These are phyloP conservation scores for Digitonthophagus gazella DNA, from an alignment of 2,888 invertebrate species.

Conservation along the genomic window DNA sequence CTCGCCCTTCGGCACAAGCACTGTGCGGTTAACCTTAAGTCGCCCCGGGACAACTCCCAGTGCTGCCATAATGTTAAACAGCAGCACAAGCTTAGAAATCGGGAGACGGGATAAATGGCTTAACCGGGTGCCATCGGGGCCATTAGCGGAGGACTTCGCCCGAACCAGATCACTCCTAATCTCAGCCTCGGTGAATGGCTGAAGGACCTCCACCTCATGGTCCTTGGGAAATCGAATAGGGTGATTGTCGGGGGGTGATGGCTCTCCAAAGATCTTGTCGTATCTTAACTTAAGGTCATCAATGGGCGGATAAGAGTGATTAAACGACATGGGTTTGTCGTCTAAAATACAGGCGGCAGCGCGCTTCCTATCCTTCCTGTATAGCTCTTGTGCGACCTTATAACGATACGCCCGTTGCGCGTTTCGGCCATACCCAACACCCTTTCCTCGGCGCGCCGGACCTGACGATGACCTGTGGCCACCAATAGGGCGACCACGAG, in stretches of 20 bases:
- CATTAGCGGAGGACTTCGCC: constrained; percentile 29
- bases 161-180: constrained; percentile 9
- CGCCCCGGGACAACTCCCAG: background rate
- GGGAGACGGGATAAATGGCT: background rate
- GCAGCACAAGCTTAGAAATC: background rate
- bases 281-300: constrained; percentile 18
- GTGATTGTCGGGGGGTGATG: constrained; percentile 18
- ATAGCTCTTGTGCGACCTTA: too few relatives aligned
- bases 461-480: too few relatives aligned
- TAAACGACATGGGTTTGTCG: constrained; percentile 14
- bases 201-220: background rate
- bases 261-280: constrained; percentile 18
- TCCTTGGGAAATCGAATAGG: background rate
- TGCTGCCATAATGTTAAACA: constrained; percentile 26
- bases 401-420: too few relatives aligned
- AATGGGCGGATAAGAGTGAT: background rate
- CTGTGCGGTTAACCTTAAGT: constrained; percentile 22
- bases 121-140: constrained; percentile 28
- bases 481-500: too few relatives aligned
- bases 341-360: constrained; percentile 24
- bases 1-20: constrained; percentile 31
- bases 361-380: constrained; percentile 17
- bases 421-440: too few relatives aligned
- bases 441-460: too few relatives aligned
- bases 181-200: constrained; percentile 25